Base-by-base conservation (phyloP, 1,140 invertebrate species). In the Sarcophaga peregrina region DNA sequence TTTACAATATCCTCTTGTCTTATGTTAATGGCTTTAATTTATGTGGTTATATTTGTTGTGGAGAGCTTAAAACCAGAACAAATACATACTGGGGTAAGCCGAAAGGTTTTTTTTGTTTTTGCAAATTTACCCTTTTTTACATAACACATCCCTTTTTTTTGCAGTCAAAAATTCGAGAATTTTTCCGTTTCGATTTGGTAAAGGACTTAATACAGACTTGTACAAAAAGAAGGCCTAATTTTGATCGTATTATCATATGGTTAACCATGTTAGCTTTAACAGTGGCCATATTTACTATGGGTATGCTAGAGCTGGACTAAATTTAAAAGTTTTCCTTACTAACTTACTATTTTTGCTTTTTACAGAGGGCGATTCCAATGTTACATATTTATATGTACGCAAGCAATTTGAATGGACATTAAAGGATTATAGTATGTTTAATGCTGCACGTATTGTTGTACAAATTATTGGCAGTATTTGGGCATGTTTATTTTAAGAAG, bases 341-440 rank as follows among this genome's bases (percentile, higher is more conserved):
- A 46, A 48, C n/a, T 37, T 10, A 25, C 37, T 84, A 58, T 48
- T 10, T 50, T 11, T n/a, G 46, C 62, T 74, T 52, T 83, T 58
- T 0, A 37, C 83, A 87, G 87, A 93, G 85, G 88, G 88, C 13
- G 88, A 89, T 75, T 84, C 88, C 13, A 88, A 91, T 50, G 90
- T 95, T 15, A 91, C 91, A 58, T 95, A 93, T 85, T 85, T 95
- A 74, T 95, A 94, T 84, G 86, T 92, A 17, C 93, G 93, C 83
- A 91, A 93, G 68, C 92, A 93, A 86, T 92, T 96, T 25, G 90
- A 93, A 45, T 96, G 95, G 95, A 91, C 92, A 47, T 90, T 95
- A 68, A 88, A 92, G 62, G 90, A 94, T 52, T 95, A 92, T 68
- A 93, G 92, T 9, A 86, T 91, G 25, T 94, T 91, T 84, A 92